A percentile compares a stretch with the other conserved stretches of the same genome.
These are phyloP conservation scores for Nylanderia fulva DNA, from an alignment of 1,140 invertebrate species.

Conservation along the genomic window DNA sequence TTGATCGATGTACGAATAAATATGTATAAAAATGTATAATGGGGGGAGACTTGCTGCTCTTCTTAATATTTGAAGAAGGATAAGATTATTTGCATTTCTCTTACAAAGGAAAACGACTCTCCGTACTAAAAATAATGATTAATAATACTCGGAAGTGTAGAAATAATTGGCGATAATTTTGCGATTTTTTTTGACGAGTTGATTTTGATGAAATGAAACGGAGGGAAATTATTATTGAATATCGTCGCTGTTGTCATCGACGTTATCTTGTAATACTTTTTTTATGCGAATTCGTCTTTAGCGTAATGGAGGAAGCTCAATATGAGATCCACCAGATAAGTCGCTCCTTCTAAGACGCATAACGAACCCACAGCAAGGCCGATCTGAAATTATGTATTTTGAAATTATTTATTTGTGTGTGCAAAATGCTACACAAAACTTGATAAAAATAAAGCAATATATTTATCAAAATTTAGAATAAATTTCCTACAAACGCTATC, in stretches of 20 bases:
- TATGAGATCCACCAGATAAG: constrained; percentile 92
- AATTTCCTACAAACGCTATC: neutral
- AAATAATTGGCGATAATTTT: neutral
- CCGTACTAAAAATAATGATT: neutral
- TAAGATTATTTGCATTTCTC: constrained; percentile 1
- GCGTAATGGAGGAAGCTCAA: constrained; percentile 91
- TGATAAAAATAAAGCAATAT: neutral
- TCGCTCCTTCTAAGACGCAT: constrained; percentile 91
- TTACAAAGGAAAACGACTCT: neutral
- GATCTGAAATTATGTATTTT: constrained; percentile 87
- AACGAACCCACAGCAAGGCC: constrained; percentile 92
- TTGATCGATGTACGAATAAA: constrained; percentile 2
- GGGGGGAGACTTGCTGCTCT: neutral
- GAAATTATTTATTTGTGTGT: constrained; percentile 36
- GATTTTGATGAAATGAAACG: constrained; percentile 17
- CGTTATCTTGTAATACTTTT: constrained; percentile 6
- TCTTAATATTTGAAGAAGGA: neutral
- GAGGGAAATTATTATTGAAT: constrained; percentile 2
- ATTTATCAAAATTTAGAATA: neutral
- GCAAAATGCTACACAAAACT: neutral
- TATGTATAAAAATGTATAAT: constrained; percentile 13
- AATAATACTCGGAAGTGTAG: neutral
- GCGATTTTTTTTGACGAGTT: neutral
- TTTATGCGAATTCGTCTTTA: constrained; percentile 86
- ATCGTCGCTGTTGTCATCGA: neutral